These are phyloP conservation scores for Hypotaenidia okinawae DNA, from an alignment of 2,797 vertebrate genomes.

Conservation along the genomic window DNA sequence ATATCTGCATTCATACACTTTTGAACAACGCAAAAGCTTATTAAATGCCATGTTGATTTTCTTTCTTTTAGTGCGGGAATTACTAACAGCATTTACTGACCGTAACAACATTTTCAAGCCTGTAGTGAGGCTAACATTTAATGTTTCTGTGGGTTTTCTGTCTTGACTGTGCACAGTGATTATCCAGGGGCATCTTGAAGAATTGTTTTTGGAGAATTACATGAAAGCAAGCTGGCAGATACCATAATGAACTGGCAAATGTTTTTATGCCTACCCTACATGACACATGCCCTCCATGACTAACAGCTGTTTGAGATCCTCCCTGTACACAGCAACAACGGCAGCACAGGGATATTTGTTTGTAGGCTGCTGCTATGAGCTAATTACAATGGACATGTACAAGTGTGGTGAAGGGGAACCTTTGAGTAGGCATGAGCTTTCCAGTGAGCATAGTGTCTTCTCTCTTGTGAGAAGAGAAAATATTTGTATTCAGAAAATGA, in stretches of 20 bases:
- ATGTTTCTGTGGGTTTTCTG: not conserved
- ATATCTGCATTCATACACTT: not conserved
- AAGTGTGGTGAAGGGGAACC: not conserved
- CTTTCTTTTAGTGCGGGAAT: conserved; percentile 2
- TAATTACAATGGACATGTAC: not conserved
- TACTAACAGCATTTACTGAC: not conserved
- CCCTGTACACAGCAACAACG: not conserved
- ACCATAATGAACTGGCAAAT: not conserved
- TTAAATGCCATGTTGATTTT: not conserved
- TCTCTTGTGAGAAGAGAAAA: not conserved
- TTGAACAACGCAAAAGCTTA: not conserved
- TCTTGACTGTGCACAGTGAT: not conserved
- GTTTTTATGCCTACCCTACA: not conserved
- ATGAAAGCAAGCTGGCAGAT: not conserved
- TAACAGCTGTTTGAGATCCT: not conserved
- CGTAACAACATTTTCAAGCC: not conserved
- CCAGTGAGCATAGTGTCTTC: not conserved
- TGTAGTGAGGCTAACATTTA: not conserved
- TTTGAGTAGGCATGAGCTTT: not conserved
- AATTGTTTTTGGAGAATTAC: not conserved
- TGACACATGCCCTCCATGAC: not conserved
- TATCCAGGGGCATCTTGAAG: not conserved
- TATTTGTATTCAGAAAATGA: not conserved
- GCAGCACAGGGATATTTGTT: not conserved
- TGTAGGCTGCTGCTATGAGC: not conserved